Evolutionary conservation across 1,140 invertebrate genomes (phyloP).

Genomic region (Gyrodactylus salaris): DNA sequence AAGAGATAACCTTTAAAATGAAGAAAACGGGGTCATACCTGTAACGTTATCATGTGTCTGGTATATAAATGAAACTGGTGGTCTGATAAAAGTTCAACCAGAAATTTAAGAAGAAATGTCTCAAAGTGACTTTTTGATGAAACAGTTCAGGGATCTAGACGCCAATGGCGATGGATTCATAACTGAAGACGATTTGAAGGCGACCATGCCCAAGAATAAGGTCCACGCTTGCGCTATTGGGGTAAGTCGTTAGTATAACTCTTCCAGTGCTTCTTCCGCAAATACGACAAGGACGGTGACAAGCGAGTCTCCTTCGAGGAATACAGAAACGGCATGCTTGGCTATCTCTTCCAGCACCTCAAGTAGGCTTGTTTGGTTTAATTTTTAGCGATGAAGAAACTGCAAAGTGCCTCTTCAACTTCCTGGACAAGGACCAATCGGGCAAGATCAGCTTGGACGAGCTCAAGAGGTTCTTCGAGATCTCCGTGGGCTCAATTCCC

Average conservation of each 20-base stretch:
- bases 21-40: too few species aligned
- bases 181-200: not conserved
- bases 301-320: not conserved
- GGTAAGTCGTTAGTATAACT: not conserved
- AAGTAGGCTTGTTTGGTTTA: not conserved
- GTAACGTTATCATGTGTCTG: too few species aligned
- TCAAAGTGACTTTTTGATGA: not conserved
- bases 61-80: too few species aligned
- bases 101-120: too few species aligned
- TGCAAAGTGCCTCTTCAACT: not conserved
- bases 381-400: not conserved
- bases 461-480: not conserved
- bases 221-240: not conserved
- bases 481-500: not conserved
- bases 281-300: not conserved
- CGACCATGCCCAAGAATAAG: not conserved
- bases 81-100: too few species aligned
- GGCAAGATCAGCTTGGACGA: not conserved
- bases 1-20: too few species aligned
- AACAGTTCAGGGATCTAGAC: not conserved
- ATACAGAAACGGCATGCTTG: not conserved
- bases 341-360: not conserved
- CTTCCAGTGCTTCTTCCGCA: not conserved
- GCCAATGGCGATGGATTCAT: not conserved
- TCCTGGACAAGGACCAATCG: not conserved